Evolutionary conservation across 1,140 invertebrate genomes (phyloP).

Genomic region (Drosophila kurseongensis): DNA sequence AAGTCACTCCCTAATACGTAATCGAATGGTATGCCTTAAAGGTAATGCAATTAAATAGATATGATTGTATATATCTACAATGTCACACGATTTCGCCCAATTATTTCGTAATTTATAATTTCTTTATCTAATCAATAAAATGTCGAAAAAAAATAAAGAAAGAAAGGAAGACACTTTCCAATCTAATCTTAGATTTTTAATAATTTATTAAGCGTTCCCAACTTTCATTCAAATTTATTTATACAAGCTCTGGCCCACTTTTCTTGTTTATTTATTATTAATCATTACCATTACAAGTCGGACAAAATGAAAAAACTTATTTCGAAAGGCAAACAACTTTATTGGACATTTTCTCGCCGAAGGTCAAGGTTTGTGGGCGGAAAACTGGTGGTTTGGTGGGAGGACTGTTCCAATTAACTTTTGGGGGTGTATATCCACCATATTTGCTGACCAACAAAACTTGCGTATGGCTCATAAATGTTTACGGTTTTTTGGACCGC

Average conservation of each 20-base stretch:
- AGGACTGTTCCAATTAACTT: constrained; percentile 26
- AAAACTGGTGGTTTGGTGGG: constrained; percentile 1
- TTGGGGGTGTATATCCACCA: neutral
- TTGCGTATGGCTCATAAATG: constrained; percentile 36
- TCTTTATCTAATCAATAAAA: constrained; percentile 20
- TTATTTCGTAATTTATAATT: constrained; percentile 37
- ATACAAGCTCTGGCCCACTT: constrained; percentile 30
- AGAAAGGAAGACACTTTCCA: constrained; percentile 10
- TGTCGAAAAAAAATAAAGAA: neutral
- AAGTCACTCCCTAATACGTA: constrained; percentile 19
- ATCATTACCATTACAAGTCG: constrained; percentile 8
- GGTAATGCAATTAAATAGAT: constrained; percentile 32
- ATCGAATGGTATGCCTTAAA: constrained; percentile 3
- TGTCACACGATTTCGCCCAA: constrained; percentile 6
- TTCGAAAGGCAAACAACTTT: constrained; percentile 33
- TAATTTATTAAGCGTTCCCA: constrained; percentile 18
- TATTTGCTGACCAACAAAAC: constrained; percentile 37
- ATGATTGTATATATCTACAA: constrained; percentile 11
- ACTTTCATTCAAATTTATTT: constrained; percentile 45
- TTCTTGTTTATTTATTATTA: constrained; percentile 38
- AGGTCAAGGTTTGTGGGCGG: constrained; percentile 35
- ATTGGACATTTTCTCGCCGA: constrained; percentile 30
- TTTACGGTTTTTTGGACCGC: constrained; percentile 34
- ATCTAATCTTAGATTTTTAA: constrained; percentile 35
- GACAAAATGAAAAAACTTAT: neutral